A percentile compares a stretch with the other conserved stretches of the same genome.
Evolutionary conservation across 2,888 invertebrate species (phyloP).

Genomic region (Agriopis marginaria): DNA sequence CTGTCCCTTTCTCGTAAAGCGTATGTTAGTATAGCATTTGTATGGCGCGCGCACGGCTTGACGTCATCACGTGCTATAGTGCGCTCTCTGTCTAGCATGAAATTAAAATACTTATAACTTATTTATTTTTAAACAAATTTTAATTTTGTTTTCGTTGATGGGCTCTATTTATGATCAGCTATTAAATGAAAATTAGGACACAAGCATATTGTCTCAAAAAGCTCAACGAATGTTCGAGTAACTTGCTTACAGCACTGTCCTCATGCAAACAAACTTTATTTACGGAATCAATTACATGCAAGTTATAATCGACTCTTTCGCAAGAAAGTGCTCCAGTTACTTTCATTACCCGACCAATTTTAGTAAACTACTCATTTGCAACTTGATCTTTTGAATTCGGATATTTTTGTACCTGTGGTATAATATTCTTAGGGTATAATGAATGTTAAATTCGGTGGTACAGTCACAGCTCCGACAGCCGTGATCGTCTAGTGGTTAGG

Average conservation of each 20-base stretch:
- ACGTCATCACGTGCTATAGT: too few species aligned
- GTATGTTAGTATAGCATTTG: too few species aligned
- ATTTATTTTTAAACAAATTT: too few species aligned
- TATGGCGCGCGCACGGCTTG: too few species aligned
- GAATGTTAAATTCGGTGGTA: conserved; percentile 20
- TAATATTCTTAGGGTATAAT: conserved; percentile 19
- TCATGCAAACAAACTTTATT: conserved; percentile 19
- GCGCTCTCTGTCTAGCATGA: too few species aligned
- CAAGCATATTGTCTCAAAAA: background rate
- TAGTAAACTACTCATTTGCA: conserved; percentile 11
- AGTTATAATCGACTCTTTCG: conserved; percentile 25
- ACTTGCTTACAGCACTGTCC: conserved; percentile 7
- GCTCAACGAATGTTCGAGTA: background rate
- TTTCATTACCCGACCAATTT: conserved; percentile 28
- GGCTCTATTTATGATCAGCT: too few species aligned
- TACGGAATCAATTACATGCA: conserved; percentile 35
- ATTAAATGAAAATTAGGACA: too few species aligned
- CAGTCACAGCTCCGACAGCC: conserved; percentile 32
- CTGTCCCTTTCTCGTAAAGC: too few species aligned
- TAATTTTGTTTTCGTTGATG: too few species aligned
- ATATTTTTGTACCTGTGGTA: conserved; percentile 25
- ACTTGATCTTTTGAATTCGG: conserved; percentile 10
- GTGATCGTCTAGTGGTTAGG: conserved; percentile 91
- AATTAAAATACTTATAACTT: too few species aligned
- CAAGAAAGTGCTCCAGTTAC: conserved; percentile 38